Percentiles rank a stretch among this genome's conserved stretches.
Evolutionary conservation across 1,140 invertebrate genomes (phyloP).

Genomic region (Plodia interpunctella): DNA sequence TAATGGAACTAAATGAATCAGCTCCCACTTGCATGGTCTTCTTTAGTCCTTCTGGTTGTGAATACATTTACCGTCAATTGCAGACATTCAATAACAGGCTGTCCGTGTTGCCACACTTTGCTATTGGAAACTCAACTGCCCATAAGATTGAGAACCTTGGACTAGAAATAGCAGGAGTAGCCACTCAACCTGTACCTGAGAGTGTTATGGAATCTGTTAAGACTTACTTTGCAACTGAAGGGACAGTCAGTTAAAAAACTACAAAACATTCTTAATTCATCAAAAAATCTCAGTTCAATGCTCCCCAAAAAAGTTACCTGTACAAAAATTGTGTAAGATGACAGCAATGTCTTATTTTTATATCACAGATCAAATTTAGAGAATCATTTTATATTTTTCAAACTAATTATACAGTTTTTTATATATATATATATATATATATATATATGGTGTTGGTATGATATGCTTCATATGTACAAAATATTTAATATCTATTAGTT

Average conservation of each 20-base stretch:
- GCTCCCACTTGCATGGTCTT: slow-evolving; percentile 72
- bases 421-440: no score
- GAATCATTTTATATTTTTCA: no score
- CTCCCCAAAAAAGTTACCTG: no score
- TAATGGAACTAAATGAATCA: slow-evolving; percentile 51
- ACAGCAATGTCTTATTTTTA: no score
- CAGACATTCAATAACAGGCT: slow-evolving; percentile 62
- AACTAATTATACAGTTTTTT: no score
- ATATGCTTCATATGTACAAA: slow-evolving; percentile 8
- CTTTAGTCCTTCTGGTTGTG: slow-evolving; percentile 77
- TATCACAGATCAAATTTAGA: no score
- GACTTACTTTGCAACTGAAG: slow-evolving; percentile 38
- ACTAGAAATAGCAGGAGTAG: slow-evolving; percentile 57
- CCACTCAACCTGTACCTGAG: slow-evolving; percentile 47
- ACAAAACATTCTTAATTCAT: no score
- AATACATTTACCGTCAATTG: slow-evolving; percentile 59
- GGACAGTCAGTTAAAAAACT: neutral
- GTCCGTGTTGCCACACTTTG: slow-evolving; percentile 55
- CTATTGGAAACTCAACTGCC: slow-evolving; percentile 66
- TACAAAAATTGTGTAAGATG: no score
- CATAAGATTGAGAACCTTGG: slow-evolving; percentile 66
- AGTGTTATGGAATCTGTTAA: slow-evolving; percentile 51
- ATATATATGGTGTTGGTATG: slow-evolving; percentile 25
- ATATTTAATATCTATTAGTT: no score
- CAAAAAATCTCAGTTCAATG: no score